Percentiles rank a stretch among this genome's conserved stretches.
Conservation (phyloP, 2,797 vertebrate species). For the Falco columbarius region DNA sequence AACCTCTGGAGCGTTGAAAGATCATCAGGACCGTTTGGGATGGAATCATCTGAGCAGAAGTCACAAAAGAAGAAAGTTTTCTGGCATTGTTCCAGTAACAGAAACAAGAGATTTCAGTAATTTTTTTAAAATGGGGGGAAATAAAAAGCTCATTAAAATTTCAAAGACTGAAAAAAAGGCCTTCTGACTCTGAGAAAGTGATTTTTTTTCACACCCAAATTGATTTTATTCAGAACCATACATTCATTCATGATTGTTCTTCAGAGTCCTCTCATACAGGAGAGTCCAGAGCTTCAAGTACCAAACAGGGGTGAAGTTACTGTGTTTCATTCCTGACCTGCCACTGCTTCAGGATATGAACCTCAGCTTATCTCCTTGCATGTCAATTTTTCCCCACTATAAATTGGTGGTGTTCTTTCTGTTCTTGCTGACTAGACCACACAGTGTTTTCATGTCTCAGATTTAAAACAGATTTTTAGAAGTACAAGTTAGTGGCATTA, state of each 20-base stretch:
- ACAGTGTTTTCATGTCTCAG: not conserved
- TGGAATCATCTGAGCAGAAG: not conserved
- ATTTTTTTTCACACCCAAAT: not conserved
- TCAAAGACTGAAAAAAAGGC: not conserved
- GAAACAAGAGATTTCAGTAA: not conserved
- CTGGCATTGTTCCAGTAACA: not conserved
- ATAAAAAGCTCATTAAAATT: not conserved
- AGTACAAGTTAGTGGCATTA: not conserved
- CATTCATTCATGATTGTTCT: not conserved
- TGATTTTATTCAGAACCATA: not conserved
- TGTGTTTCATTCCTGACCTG: not conserved
- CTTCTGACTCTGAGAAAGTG: not conserved
- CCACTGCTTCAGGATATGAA: not conserved
- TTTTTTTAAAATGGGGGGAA: not conserved
- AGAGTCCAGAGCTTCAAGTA: not conserved
- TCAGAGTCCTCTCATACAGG: not conserved
- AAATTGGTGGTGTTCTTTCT: not conserved
- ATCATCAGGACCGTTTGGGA: not conserved
- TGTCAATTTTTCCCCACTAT: not conserved
- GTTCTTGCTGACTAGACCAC: not conserved
- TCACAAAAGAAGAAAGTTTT: not conserved
- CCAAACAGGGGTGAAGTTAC: not conserved
- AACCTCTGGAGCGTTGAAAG: not conserved
- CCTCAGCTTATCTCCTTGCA: not conserved
- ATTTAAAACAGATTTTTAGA: not conserved